Conservation (phyloP, 2,888 invertebrate genomes). For the Argyresthia albistria region DNA sequence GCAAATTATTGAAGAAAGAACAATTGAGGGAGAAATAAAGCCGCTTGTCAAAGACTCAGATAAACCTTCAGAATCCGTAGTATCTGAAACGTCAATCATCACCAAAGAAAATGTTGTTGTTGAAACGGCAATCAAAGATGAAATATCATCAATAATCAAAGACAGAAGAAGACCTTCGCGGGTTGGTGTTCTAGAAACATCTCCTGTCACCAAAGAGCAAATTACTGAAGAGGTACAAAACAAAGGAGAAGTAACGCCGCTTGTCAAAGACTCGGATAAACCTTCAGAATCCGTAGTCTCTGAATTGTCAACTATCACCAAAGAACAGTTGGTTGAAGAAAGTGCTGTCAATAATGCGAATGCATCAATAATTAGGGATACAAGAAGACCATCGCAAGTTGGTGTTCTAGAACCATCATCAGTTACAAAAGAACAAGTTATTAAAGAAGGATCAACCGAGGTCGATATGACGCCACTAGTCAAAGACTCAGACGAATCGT, state of each 20-base stretch:
- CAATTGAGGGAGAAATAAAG: background rate
- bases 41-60: background rate
- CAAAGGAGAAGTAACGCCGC: background rate
- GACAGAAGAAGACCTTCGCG: background rate
- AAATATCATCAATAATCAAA: background rate
- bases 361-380: background rate
- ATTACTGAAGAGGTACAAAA: background rate
- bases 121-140: background rate
- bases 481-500: background rate
- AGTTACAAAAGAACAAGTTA: background rate
- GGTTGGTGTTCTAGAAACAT: background rate
- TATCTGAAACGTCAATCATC: constrained; percentile 4
- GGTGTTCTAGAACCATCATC: background rate
- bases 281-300: background rate
- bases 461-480: background rate
- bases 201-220: background rate
- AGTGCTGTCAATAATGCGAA: background rate
- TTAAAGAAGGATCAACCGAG: background rate
- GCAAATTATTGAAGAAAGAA: background rate
- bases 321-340: background rate
- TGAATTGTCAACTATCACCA: background rate
- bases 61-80: background rate
- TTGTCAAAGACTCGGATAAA: background rate
- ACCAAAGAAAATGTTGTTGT: constrained; percentile 2
- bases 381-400: background rate